phyloP scores from a whole-genome alignment of 2,113 vertebrate genomes.

The Coracopsis vasa region DNA sequence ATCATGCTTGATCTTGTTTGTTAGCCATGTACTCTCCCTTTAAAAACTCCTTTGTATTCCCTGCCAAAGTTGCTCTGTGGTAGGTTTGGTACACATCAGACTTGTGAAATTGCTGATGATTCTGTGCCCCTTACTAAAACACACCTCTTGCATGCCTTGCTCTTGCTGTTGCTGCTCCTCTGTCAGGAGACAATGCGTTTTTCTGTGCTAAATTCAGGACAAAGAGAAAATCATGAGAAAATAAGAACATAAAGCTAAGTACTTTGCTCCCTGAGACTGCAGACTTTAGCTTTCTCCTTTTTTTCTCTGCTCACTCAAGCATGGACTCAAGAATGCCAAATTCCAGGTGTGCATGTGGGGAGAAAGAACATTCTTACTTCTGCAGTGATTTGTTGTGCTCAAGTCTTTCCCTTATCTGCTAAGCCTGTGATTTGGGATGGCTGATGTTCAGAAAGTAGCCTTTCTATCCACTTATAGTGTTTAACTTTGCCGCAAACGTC shows the following conservation, averaged over 20 bases:
- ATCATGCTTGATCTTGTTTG: background rate
- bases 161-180: background rate
- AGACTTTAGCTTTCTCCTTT: background rate
- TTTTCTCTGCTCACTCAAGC: background rate
- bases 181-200: background rate
- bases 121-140: background rate
- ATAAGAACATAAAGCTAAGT: background rate
- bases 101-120: background rate
- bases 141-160: background rate
- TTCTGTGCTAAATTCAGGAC: background rate
- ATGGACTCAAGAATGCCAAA: background rate
- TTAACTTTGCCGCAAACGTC: fast-evolving
- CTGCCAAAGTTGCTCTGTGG: background rate
- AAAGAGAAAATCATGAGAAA: background rate
- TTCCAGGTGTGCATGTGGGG: background rate
- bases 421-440: background rate
- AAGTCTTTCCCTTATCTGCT: background rate
- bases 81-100: background rate
- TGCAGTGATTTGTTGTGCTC: background rate
- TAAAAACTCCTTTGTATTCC: background rate
- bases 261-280: background rate
- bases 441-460: background rate
- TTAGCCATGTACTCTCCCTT: background rate
- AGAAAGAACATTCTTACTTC: background rate
- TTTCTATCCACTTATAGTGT: background rate